phyloP scores from a whole-genome alignment of 2,797 vertebrate species.

The Falco naumanni region DNA sequence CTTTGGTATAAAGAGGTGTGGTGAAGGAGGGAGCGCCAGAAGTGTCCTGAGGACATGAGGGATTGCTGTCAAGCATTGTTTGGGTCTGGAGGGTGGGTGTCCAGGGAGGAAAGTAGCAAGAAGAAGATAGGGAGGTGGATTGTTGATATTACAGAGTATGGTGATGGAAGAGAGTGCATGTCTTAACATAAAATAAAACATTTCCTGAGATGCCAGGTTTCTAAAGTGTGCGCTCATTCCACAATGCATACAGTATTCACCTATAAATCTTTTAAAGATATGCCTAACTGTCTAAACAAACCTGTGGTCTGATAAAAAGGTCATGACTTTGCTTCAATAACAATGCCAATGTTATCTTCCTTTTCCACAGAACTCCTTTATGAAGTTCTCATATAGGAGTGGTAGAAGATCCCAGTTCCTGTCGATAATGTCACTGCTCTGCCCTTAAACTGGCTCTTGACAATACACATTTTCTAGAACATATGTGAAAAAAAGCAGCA shows the following conservation, averaged over 20 bases:
- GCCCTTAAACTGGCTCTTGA: conserved; percentile 2
- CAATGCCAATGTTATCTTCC: neutral
- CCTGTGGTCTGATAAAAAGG: conserved; percentile 17
- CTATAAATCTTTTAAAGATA: conserved; percentile 43
- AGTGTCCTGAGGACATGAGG: neutral
- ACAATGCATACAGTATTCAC: neutral
- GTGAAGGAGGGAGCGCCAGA: neutral
- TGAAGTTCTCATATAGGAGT: neutral
- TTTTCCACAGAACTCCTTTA: neutral
- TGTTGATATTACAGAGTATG: neutral
- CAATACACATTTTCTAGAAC: neutral
- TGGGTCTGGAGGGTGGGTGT: neutral
- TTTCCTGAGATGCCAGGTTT: neutral
- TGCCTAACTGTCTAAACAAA: conserved; percentile 25
- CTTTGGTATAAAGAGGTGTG: neutral
- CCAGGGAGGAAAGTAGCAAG: neutral
- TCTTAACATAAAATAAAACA: conserved; percentile 16
- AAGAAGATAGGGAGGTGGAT: neutral
- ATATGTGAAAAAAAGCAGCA: neutral
- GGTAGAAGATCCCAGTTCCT: conserved; percentile 17
- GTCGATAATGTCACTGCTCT: neutral
- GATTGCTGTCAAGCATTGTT: neutral
- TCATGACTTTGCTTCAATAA: conserved; percentile 27
- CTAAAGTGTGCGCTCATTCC: neutral
- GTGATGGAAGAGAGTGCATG: neutral